Percentiles rank a stretch among this genome's conserved stretches.
phyloP scores from a whole-genome alignment of 2,113 vertebrate genomes.

The Lamprotornis superbus region DNA sequence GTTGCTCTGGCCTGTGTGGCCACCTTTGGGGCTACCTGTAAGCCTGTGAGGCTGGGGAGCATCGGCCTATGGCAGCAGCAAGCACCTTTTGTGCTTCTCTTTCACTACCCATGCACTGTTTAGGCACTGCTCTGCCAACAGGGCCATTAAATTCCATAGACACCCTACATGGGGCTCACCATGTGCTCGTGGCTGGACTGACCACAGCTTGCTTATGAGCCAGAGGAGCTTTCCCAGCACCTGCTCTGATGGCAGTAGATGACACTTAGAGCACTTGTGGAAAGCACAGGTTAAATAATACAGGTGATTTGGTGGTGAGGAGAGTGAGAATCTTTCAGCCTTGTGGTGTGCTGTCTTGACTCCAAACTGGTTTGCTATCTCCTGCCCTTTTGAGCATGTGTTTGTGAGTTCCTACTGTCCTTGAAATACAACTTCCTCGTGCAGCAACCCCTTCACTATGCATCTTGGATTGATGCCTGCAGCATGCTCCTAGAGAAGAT shows the following conservation, averaged over 20 bases:
- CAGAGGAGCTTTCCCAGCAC: neutral
- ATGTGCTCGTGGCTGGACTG: rapidly evolving
- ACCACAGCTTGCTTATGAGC: neutral
- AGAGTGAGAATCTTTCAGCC: neutral
- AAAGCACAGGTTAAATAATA: neutral
- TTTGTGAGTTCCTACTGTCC: neutral
- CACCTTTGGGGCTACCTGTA: neutral
- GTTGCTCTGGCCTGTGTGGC: neutral
- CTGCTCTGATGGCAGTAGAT: neutral
- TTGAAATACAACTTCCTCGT: neutral
- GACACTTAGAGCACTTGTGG: neutral
- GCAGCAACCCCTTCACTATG: neutral
- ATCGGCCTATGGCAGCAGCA: neutral
- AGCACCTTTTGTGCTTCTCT: neutral
- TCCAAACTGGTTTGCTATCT: neutral
- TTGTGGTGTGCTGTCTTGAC: neutral
- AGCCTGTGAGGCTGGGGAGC: rapidly evolving
- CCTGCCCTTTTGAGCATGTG: neutral
- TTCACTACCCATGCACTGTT: neutral
- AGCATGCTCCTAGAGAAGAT: neutral
- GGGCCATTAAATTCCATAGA: neutral
- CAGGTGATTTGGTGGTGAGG: neutral
- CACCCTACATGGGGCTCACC: neutral
- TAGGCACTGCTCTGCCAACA: neutral
- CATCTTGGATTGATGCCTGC: neutral